Conservation (phyloP, 1,140 invertebrate genomes). For the Caerostris extrusa region DNA sequence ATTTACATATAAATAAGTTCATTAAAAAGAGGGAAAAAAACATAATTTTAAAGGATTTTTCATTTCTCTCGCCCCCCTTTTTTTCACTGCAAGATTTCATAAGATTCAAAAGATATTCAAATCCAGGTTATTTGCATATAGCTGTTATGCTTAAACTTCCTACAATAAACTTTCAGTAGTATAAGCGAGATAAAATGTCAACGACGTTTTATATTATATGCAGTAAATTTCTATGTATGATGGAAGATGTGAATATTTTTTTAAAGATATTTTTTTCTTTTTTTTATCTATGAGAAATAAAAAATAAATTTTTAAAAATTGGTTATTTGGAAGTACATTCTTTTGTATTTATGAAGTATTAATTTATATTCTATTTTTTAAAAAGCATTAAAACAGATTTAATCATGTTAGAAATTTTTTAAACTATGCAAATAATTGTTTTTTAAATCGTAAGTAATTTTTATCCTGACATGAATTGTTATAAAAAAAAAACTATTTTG, state of each 20-base stretch:
- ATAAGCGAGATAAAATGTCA: neutral
- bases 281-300: no score
- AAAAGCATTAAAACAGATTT: no score
- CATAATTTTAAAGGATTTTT: neutral
- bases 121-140: neutral
- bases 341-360: no score
- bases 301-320: no score
- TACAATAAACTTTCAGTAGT: neutral
- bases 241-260: neutral
- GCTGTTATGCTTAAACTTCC: neutral
- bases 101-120: neutral
- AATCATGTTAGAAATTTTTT: no score
- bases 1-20: slow-evolving; percentile 28
- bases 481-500: no score
- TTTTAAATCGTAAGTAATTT: no score
- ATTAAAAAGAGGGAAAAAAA: neutral
- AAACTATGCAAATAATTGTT: no score
- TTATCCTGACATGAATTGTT: no score
- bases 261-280: no score
- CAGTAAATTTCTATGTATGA: neutral
- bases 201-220: neutral
- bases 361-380: no score
- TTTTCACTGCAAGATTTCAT: neutral
- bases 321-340: no score
- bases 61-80: neutral